phyloP scores from a whole-genome alignment of 2,888 invertebrate genomes.

The Tachystola acroxantha region DNA sequence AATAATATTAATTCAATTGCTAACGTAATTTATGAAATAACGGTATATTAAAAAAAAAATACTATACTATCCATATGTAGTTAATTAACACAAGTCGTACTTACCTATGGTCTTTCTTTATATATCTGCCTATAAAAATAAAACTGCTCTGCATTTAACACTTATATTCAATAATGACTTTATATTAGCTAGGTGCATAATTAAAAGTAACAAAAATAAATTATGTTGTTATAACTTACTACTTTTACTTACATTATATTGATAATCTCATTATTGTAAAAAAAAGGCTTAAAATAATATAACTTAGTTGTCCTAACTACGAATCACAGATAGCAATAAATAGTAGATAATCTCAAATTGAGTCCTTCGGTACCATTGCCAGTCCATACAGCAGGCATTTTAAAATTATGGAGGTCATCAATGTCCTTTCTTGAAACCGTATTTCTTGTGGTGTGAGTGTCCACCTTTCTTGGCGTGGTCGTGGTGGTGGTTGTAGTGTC shows the following conservation, averaged over 20 bases:
- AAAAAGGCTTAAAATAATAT: background rate
- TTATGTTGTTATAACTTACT: conserved; percentile 15
- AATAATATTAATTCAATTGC: too few relatives aligned
- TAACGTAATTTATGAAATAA: too few relatives aligned
- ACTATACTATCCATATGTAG: too few relatives aligned
- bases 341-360: conserved; percentile 3
- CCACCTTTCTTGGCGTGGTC: conserved; percentile 89
- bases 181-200: conserved; percentile 21
- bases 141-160: too few relatives aligned
- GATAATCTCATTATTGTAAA: background rate
- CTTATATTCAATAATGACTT: conserved; percentile 10
- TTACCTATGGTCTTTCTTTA: too few relatives aligned
- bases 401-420: conserved; percentile 21
- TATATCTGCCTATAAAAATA: too few relatives aligned
- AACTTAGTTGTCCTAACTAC: conserved; percentile 5
- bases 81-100: too few relatives aligned
- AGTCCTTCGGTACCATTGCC: conserved; percentile 10
- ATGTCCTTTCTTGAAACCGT: conserved; percentile 81
- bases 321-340: conserved; percentile 22
- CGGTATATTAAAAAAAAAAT: too few relatives aligned
- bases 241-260: background rate
- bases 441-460: conserved; percentile 88
- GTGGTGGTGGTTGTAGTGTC: conserved; percentile 85
- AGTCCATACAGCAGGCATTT: background rate
- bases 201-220: conserved; percentile 16